Base-by-base conservation (phyloP, 2,113 vertebrate genomes). In the Albula goreensis region DNA sequence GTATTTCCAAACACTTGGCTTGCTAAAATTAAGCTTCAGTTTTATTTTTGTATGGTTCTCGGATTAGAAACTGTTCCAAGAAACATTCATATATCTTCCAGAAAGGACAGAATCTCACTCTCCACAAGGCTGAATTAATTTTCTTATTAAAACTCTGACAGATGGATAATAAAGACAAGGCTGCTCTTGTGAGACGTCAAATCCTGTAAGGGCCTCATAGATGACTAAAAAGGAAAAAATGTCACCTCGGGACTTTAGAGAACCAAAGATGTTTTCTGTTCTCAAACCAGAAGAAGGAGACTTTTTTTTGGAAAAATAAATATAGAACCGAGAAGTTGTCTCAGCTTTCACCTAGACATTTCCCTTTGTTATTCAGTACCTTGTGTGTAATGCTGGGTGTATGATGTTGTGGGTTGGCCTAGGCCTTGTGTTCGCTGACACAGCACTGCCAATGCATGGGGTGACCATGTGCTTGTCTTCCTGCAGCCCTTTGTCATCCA, bases 401-500 rank as follows among this genome's bases (percentile, higher is more conserved):
- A 15, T 22, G 22, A 5, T 48, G 7, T 4, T 52, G 82, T 81
- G 50, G 82, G 82, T 86, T 74, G 80, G 77, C 79, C 80, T 80
- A 25, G 9, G 80, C 19, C 60, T 49, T 74, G 7, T 50, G 60
- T 66, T 48, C 82, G 85, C 77, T 86, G 79, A 77, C 80, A 49
- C 50, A 41, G 12, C 15, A 10, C 22, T 86, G 66, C 80, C n/a
- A 17, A 31, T 50, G 31, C 31, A 41, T 41, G 53, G 13, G 49
- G 53, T 15, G 19, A 66, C 53, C 25, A 7, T 60, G 25, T 83
- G 51, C 57, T 80, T 88, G 80, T 74, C 0, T 87, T 92, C 94
- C 22, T 87, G 1, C 83, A 99, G 98, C 98, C 98, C 0, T 99
- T 99, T 83, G 97, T 99, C 87, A 99, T 99, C 92, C 98, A 99